Evolutionary conservation across 2,113 vertebrate species (phyloP), one percentile per base, ranked within the genome.

Genomic region (Mastomys coucha): DNA sequence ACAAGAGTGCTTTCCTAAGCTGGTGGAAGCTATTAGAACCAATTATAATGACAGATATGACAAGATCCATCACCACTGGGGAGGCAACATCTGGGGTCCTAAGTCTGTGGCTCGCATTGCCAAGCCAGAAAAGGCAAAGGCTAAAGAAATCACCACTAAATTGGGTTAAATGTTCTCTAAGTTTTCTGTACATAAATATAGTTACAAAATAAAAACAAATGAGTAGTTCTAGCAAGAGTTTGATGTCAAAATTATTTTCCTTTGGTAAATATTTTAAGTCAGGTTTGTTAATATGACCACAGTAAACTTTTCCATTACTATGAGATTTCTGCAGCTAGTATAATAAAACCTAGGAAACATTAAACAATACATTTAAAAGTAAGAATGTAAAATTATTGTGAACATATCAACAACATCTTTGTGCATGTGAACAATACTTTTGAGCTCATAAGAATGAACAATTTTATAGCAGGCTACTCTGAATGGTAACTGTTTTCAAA

Each of bases 201-300:
- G 45, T 45, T 45, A 45, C 5, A 45, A 45, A 45, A 45, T 5
- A 4, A 45, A 45, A 45, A 45, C 77, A 75, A 89, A 45, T 69
- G 7, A 81, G 53, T 89, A 80, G 19, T 24, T n/a, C n/a, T 58
- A 93, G 36, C 42, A 78, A 78, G 17, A 63, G 36, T 80, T 93
- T 93, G 16, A n/a, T 77, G 28, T 49, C 85, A 53, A 89, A 58
- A 87, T 70, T 63, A 78, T 65, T 96, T 88, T 13, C 65, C 11
- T 0, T 42, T 75, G 72, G 7, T 82, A 80, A 60, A 80, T 96
- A 94, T 72, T 75, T 82, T 81, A 94, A 89, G 87, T 84, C 36
- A 88, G 28, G 88, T 31, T 42, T 42, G 0, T 69, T 90, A 92
- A 92, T 39, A 72, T 73, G n/a, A 13, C 33, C 84, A 88, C 0